Evolutionary conservation across 2,113 vertebrate genomes (phyloP), one percentile per base, ranked within the genome.

Genomic region (Pygoscelis antarcticus): DNA sequence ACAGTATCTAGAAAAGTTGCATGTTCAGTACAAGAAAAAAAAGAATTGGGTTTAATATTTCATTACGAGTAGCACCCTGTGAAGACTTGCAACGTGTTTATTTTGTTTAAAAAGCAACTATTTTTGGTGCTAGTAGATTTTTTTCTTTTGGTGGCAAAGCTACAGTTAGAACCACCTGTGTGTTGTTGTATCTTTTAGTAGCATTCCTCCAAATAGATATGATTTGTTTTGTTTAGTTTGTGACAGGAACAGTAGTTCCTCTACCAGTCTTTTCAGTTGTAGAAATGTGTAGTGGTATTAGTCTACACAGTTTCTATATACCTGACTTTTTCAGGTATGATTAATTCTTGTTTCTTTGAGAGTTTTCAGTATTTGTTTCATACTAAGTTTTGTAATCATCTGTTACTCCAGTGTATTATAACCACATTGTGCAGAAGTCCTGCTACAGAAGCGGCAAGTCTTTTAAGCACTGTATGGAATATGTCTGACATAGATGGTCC

Each of bases 141-240:
- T 92, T 93, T 89, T 57, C 54, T 93, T 87, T 83, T 76, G 54
- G 76, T 71, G 90, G 91, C 91, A 84, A 81, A 93, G 42, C 84
- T 97, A 83, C 86, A 58, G 58, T 90, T 80, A 90, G 61, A 95
- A 71, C 55, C 38, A 84, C 91, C 93, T 90, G 55, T 86, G 93
- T 85, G 95, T 27, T 78, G 13, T 40, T 77, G 15, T 86, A 86
- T 64, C 65, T 75, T 95, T 96, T 96, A 95, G 97, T 91, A 83
- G 96, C 97, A 98, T 98, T 98, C 97, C 97, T 98, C 71, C 87
- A 89, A 14, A 36, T 89, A 89, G 88, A n/a, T 79, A 78, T 13
- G 30, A 40, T 92, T 96, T 95, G 78, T 85, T 92, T 97, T 89
- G 88, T 83, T 94, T 66, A 83, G 83, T 91, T 97, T 92, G 83